Base-by-base conservation (phyloP, 2,797 vertebrate species). In the Paedocypris micromegethes region DNA sequence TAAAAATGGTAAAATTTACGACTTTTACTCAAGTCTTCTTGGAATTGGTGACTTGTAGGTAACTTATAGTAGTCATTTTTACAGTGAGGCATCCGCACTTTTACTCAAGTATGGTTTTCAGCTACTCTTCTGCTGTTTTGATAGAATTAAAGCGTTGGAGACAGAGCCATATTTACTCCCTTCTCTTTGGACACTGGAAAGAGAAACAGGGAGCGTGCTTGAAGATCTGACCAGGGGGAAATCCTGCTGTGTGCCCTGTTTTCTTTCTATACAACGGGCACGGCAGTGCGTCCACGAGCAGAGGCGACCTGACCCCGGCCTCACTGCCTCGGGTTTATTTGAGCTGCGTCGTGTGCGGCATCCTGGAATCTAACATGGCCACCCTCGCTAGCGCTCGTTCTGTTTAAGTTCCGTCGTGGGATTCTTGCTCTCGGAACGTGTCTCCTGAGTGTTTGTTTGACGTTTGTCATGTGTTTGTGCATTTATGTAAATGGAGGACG, bases 171-270 rank as follows among this genome's bases (percentile, higher is more conserved):
- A 65, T 82, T 76, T 68, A n/a, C 83, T 77, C 66, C 89, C 92
- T 89, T 93, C 92, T 69, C 83, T 89, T 81, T 92, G 90, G 91
- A 89, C 58, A 38, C 84, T 87, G 86, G 86, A 83, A 86, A 88
- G 85, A 94, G 91, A 91, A 93, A 92, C 90, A 92, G 83, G 50
- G 81, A 74, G 59, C 79, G 75, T 86, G 86, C 84, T 88, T 88
- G 88, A 87, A 85, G 89, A 83, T 89, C 88, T 92, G 87, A 83
- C 90, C 87, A 89, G 89, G 78, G 46, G 70, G 90, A 81, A 83
- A 76, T 80, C 95, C 91, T 72, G 90, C 86, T 80, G 93, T 80
- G 92, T 81, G 81, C 80, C 78, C 86, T 98, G 90, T 98, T 97
- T 95, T 94, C 89, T 88, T 94, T 96, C 85, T 86, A 90, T 86